Evolutionary conservation across 1,140 invertebrate genomes (phyloP).

Genomic region (Papilio glaucus): DNA sequence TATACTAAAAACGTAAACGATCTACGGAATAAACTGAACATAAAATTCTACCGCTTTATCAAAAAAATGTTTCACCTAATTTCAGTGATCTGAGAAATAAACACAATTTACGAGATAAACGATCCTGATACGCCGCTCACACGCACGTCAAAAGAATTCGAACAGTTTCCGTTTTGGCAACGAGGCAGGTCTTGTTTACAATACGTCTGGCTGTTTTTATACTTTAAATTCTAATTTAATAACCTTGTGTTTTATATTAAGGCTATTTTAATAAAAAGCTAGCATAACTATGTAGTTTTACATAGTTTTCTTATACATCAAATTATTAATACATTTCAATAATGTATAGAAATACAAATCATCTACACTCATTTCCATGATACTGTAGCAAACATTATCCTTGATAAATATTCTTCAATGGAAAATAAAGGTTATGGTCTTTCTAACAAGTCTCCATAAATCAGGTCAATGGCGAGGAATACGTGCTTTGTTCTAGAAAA

Average conservation of each 20-base stretch:
- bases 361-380: neutral
- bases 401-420: slow-evolving; percentile 16
- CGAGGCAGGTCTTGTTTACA: neutral
- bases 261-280: neutral
- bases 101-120: neutral
- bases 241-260: neutral
- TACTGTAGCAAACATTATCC: neutral
- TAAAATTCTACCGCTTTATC: neutral
- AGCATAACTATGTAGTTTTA: neutral
- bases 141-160: slow-evolving; percentile 49
- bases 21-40: neutral
- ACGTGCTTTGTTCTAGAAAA: slow-evolving; percentile 16
- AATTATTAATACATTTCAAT: slow-evolving; percentile 1
- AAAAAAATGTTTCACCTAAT: slow-evolving; percentile 27
- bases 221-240: slow-evolving; percentile 30
- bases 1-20: too few species aligned
- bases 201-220: slow-evolving; percentile 18
- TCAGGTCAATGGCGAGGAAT: slow-evolving; percentile 13
- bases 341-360: neutral
- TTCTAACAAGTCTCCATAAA: neutral
- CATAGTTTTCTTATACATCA: too few species aligned
- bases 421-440: slow-evolving; percentile 25
- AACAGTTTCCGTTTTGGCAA: slow-evolving; percentile 50
- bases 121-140: neutral
- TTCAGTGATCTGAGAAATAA: neutral